Evolutionary conservation across 2,888 invertebrate species (phyloP), one percentile per base, ranked within the genome.

Genomic region (Dysmachus trigonus): DNA sequence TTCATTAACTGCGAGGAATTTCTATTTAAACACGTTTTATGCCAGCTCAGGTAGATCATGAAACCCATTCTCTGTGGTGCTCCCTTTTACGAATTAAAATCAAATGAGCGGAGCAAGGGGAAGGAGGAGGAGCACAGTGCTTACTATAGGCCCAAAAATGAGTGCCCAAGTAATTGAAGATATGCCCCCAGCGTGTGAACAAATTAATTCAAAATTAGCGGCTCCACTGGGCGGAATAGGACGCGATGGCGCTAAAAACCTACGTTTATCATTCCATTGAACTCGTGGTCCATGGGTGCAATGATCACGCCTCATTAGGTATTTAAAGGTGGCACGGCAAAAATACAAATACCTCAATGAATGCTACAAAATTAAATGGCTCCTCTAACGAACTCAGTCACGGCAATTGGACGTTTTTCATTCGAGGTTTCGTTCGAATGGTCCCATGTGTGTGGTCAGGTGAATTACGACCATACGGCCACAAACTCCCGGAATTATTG

Each of bases 121-220:
- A 76, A 76, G 38, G 7, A 8, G 27, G 31, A 5, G 51, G 33
- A 38, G 38, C 13, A 41, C 13, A 13, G 3, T 41, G 10, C 22
- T 51, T 30, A 51, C n/a, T 51, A 51, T 18, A 7, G 27, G 62
- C 10, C 62, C 8, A 33, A 30, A 81, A 81, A 81, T 81, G 81
- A 53, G 13, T 62, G 22, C 18, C 53, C 31, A 10, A 31, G 6
- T 18, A 53, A 33, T 53, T 81, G 53, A 18, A 15, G 62, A 41
- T 83, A 83, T 72, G n/a, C n/a, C n/a, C 72, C 8, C 83, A 83
- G 83, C 83, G 83, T 83, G 83, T 83, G 83, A 83, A 83, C 72
- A 41, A 83, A 83, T 83, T 83, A 83, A 83, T 83, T 83, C 71
- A 71, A 47, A 83, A 83, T 72, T 81, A 53, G 62, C 18, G 81